Conservation (phyloP, 2,888 invertebrate species). For the Diachrysia chrysitis region DNA sequence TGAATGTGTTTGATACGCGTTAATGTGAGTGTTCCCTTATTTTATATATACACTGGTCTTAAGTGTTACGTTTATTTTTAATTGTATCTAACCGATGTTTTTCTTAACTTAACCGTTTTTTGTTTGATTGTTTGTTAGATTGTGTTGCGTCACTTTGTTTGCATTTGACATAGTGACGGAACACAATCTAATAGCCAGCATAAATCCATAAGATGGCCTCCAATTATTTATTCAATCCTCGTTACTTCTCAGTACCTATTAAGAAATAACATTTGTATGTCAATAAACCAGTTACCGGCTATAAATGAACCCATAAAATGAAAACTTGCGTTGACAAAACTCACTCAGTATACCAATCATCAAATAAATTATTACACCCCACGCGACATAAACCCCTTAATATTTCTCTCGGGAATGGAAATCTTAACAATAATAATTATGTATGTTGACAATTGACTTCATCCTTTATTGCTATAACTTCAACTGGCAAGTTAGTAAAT, state of each 20-base stretch:
- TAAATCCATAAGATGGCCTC: not conserved
- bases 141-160: too few relatives aligned
- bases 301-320: not conserved
- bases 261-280: not conserved
- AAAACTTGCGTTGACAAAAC: not conserved
- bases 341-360: not conserved
- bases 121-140: too few relatives aligned
- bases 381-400: not conserved
- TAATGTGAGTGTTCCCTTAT: conserved; percentile 19
- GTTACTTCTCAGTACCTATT: not conserved
- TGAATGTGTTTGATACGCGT: conserved; percentile 42
- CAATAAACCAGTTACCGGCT: not conserved
- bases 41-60: not conserved
- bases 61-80: not conserved
- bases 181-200: too few relatives aligned
- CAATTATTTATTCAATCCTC: not conserved
- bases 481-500: conserved; percentile 31
- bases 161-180: too few relatives aligned
- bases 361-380: conserved; percentile 1
- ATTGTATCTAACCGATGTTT: not conserved
- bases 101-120: too few relatives aligned
- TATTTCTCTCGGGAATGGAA: not conserved
- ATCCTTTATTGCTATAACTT: conserved; percentile 29
- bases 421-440: conserved; percentile 3
- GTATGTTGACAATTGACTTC: conserved; percentile 3